These are phyloP conservation scores for Whitmania pigra DNA, from an alignment of 1,140 invertebrate genomes.

Conservation along the genomic window DNA sequence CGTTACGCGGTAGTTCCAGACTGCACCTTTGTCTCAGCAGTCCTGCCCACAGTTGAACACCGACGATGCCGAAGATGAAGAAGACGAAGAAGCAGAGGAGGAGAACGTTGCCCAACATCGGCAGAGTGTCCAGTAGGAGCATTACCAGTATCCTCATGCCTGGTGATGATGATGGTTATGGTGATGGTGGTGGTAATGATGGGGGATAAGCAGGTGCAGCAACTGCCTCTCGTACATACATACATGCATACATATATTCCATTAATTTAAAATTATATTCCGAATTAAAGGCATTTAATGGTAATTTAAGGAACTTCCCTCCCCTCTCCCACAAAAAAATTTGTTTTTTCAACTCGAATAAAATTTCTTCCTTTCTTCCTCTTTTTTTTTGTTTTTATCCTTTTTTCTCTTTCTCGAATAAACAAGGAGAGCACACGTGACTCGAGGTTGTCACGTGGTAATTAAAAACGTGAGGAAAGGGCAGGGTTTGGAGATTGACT, in stretches of 20 bases:
- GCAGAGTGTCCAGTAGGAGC: constrained; percentile 93
- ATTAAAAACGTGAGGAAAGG: too few species aligned
- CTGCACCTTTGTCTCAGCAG: constrained; percentile 85
- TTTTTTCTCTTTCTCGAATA: too few species aligned
- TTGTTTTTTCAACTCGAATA: not conserved
- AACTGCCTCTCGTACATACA: too few species aligned
- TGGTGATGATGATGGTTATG: too few species aligned
- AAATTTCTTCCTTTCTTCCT: not conserved
- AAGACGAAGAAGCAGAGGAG: constrained; percentile 97
- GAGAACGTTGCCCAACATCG: constrained; percentile 96
- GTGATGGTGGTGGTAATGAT: too few species aligned
- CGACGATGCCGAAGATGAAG: constrained; percentile 96
- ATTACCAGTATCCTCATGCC: constrained; percentile 97
- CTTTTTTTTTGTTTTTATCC: not conserved
- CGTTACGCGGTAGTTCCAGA: constrained; percentile 43
- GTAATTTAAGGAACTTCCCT: not conserved
- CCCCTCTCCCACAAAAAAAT: not conserved
- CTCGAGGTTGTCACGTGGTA: too few species aligned
- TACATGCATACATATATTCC: too few species aligned
- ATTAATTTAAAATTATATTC: not conserved
- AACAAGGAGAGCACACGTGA: too few species aligned
- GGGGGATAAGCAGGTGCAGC: too few species aligned
- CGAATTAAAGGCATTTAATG: not conserved
- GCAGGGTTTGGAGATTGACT: too few species aligned
- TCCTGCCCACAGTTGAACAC: constrained; percentile 97